Evolutionary conservation across 2,888 invertebrate species (phyloP), one percentile per base, ranked within the genome.

Genomic region (Actias luna): DNA sequence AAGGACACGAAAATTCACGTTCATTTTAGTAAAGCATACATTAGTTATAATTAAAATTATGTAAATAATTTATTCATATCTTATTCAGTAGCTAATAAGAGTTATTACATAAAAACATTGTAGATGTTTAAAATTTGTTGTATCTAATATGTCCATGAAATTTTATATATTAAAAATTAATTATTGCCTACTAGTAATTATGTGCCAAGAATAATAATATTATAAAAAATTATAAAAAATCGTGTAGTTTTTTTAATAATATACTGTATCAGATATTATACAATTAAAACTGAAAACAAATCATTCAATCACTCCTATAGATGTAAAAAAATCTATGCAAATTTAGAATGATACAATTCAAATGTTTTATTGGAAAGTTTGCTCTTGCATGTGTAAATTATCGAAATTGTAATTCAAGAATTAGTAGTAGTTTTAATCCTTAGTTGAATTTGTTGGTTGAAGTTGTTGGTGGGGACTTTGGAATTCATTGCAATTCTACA

Each of bases 401-500:
- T 55, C 14, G 27, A 29, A 55, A 25, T 10, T 50, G 52, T 14
- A 27, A 52, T 27, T 52, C 5, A 18, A n/a, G 42, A 18, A 42
- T 52, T 27, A 16, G 27, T 12, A 55, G 55, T 55, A 55, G 55
- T 18, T 29, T 16, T 50, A 55, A 55, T 22, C 7, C 7, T 46
- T 22, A 46, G 18, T 22, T 22, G 7, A n/a, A 29, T n/a, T n/a
- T n/a, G n/a, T n/a, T n/a, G n/a, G n/a, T n/a, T n/a, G n/a, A n/a
- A n/a, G n/a, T n/a, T n/a, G n/a, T n/a, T n/a, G n/a, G n/a, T n/a
- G n/a, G n/a, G n/a, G n/a, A 29, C 5, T 1, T 55, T 55, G n/a
- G 39, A 55, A 55, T 61, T 31, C 31, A 58, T 36, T 35, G 36
- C 31, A 58, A 36, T 62, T 62, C n/a, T n/a, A 5, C 31, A 42